A percentile compares a stretch with the other conserved stretches of the same genome.
Conservation (phyloP, 2,888 invertebrate genomes). For the Rhorus exstirpatorius region DNA sequence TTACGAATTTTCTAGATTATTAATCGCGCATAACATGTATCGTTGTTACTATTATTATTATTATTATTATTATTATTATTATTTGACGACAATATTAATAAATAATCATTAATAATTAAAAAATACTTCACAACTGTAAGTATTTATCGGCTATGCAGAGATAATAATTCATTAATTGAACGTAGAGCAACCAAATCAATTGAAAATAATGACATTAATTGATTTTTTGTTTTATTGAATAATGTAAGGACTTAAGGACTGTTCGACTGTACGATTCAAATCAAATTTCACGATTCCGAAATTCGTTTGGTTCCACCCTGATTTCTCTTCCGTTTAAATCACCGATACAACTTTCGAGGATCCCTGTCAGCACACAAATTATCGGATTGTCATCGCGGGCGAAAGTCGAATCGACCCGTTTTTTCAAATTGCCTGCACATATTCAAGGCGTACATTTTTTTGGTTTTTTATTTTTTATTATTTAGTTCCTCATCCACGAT, state of each 20-base stretch:
- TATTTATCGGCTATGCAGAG: no score
- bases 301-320: constrained; percentile 2
- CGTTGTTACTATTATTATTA: neutral
- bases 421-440: neutral
- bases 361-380: constrained; percentile 33
- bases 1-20: constrained; percentile 1
- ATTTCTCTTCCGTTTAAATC: constrained; percentile 36
- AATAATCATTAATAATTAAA: neutral
- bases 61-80: neutral
- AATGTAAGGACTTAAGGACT: no score
- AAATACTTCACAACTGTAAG: neutral
- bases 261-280: no score
- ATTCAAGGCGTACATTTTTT: neutral
- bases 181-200: no score
- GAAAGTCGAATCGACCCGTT: constrained; percentile 55
- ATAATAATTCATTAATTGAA: no score
- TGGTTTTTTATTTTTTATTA: constrained; percentile 9
- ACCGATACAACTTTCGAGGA: constrained; percentile 46
- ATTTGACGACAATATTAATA: neutral
- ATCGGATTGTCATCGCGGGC: constrained; percentile 29
- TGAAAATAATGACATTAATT: no score
- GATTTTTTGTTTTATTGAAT: no score
- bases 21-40: neutral
- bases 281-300: constrained; percentile 27
- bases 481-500: neutral